Base-by-base conservation (phyloP, 2,797 vertebrate species). In the Cephalopachus bancanus region DNA sequence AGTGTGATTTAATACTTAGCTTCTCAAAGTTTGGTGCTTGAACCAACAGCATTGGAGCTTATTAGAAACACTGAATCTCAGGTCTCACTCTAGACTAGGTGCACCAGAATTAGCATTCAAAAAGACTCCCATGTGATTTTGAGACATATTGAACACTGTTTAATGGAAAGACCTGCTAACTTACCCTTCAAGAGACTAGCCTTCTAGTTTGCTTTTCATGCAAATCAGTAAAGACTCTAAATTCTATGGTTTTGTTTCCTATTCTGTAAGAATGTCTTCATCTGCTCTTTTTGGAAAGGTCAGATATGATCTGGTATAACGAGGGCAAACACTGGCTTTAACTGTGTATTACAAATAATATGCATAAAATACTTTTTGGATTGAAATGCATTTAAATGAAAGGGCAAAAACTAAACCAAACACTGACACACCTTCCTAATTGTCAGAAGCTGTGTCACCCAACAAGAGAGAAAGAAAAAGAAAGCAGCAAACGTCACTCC, bases 1-100 rank as follows among this genome's bases (percentile, higher is more conserved):
- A 28, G 17, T 84, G 17, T 86, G 87, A 97, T 95, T 92, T 88
- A 96, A 85, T 69, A 87, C 75, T 74, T 83, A 64, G 51, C 44
- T 83, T 94, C 57, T 69, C 89, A 30, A 59, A 69, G 17, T n/a
- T 19, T n/a, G 28, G 24, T 14, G 67, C 30, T 26, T 49, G 30
- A n/a, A 30, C 79, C 74, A 44, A 65, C 33, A 76, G 24, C 24
- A 0, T 4, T 24, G 26, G 20, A 30, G 17, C 59, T 93, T 72
- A 44, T 22, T 80, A 86, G 86, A 74, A 83, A 93, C 33, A 12
- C 20, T 44, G 69, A 57, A 1, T 30, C 55, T 64, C 8, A 10
- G 60, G 28, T 24, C 33, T 75, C 16, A 37, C 26, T 49, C 14
- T 55, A 81, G 37, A 24, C n/a, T 15, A 15, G 26, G 30, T 88